Percentiles rank a stretch among this genome's conserved stretches.
These are phyloP conservation scores for Fringilla coelebs DNA, from an alignment of 2,797 vertebrate species.

Conservation along the genomic window DNA sequence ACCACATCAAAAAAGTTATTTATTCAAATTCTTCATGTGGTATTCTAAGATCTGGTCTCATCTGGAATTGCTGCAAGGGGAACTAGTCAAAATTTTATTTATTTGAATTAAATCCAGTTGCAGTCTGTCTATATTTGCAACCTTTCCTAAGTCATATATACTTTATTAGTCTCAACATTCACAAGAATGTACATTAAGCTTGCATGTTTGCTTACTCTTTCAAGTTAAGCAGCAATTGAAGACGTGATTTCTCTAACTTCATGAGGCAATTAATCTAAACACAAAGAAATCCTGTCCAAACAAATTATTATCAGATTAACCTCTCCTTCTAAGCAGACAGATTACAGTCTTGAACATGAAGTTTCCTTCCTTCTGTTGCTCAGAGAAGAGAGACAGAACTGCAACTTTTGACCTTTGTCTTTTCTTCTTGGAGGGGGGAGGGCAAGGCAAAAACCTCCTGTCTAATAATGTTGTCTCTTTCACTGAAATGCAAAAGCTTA, in stretches of 20 bases:
- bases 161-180: background rate
- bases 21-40: background rate
- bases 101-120: background rate
- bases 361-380: background rate
- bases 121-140: background rate
- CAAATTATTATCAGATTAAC: background rate
- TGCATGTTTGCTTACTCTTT: background rate
- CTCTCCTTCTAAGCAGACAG: background rate
- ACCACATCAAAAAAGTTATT: background rate
- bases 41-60: background rate
- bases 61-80: background rate
- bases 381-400: background rate
- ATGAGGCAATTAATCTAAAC: background rate
- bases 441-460: rapidly evolving
- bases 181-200: background rate
- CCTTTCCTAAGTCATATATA: background rate
- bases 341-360: rapidly evolving
- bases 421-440: background rate
- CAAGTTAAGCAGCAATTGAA: background rate
- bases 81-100: background rate
- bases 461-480: background rate
- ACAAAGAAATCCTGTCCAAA: background rate
- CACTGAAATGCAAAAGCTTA: background rate
- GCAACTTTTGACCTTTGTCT: background rate
- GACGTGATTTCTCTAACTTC: background rate